Percentiles rank a stretch among this genome's conserved stretches.
phyloP scores from a whole-genome alignment of 2,888 invertebrate species.

The Norana najaformis region DNA sequence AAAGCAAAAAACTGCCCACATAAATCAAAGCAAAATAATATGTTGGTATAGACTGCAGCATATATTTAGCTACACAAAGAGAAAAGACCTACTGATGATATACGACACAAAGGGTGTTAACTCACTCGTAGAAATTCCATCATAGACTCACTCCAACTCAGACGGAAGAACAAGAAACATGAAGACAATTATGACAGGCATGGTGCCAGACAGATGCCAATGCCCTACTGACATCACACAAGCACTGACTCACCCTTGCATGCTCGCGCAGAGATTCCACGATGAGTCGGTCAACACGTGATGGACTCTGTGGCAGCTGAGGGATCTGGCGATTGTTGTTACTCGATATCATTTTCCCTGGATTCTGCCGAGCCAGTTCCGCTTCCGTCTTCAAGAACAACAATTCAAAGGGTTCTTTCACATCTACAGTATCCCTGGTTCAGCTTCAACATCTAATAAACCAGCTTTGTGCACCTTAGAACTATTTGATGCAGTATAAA shows the following conservation, averaged over 20 bases:
- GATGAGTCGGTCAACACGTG: slow-evolving; percentile 76
- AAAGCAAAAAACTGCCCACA: no score
- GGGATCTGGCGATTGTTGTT: slow-evolving; percentile 77
- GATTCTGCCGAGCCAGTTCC: slow-evolving; percentile 76
- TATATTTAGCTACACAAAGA: no score
- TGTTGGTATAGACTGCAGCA: no score
- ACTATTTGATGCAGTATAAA: background rate
- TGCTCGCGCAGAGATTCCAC: slow-evolving; percentile 80
- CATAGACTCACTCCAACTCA: no score
- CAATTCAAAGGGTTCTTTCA: background rate
- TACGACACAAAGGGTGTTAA: no score
- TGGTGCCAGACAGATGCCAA: no score
- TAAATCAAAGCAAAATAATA: no score
- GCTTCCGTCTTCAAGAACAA: slow-evolving; percentile 69
- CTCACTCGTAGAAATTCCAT: no score
- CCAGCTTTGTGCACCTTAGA: background rate
- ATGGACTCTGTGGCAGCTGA: slow-evolving; percentile 76
- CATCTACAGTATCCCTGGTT: background rate
- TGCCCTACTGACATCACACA: background rate
- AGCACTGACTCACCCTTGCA: slow-evolving; percentile 64
- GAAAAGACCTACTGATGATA: no score
- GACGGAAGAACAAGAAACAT: no score
- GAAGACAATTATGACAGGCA: no score
- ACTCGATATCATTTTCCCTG: slow-evolving; percentile 78
- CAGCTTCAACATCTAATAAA: background rate